These are phyloP conservation scores for Gymnodraco acuticeps DNA, from an alignment of 2,797 vertebrate species.

Conservation along the genomic window DNA sequence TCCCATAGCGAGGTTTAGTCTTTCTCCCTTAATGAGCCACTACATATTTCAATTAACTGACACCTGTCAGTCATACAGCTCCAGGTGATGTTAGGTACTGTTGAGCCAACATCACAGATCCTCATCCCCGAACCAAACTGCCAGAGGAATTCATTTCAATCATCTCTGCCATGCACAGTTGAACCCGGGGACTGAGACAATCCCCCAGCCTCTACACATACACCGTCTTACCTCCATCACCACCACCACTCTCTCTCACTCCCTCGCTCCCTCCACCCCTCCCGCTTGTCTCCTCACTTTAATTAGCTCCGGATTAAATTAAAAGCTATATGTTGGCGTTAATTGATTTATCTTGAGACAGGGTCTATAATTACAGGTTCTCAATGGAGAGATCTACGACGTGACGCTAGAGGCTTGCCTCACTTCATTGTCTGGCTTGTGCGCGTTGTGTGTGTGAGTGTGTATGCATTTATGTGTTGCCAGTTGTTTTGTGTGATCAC, in stretches of 20 bases:
- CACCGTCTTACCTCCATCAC: slow-evolving; percentile 43
- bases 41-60: slow-evolving; percentile 79
- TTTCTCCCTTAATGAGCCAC: slow-evolving; percentile 61
- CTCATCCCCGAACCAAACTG: slow-evolving; percentile 49
- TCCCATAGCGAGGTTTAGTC: slow-evolving; percentile 34
- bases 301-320: slow-evolving; percentile 87
- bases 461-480: slow-evolving; percentile 31
- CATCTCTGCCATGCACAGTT: slow-evolving; percentile 48
- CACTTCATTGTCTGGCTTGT: slow-evolving; percentile 65
- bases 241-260: slow-evolving; percentile 8
- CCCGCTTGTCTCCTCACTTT: slow-evolving; percentile 73
- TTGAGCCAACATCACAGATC: slow-evolving; percentile 58
- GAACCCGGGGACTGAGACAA: slow-evolving; percentile 62
- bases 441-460: slow-evolving; percentile 43
- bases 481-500: slow-evolving; percentile 63
- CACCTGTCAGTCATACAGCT: slow-evolving; percentile 80
- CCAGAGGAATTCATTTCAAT: slow-evolving; percentile 77
- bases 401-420: slow-evolving; percentile 70
- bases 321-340: slow-evolving; percentile 86
- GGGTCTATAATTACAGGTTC: slow-evolving; percentile 86
- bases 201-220: slow-evolving; percentile 54
- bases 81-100: slow-evolving; percentile 70
- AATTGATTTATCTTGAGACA: slow-evolving; percentile 87
- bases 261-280: slow-evolving; percentile 26
- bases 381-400: slow-evolving; percentile 79